phyloP scores from a whole-genome alignment of 2,888 invertebrate genomes.

The Drosophila rellima region DNA sequence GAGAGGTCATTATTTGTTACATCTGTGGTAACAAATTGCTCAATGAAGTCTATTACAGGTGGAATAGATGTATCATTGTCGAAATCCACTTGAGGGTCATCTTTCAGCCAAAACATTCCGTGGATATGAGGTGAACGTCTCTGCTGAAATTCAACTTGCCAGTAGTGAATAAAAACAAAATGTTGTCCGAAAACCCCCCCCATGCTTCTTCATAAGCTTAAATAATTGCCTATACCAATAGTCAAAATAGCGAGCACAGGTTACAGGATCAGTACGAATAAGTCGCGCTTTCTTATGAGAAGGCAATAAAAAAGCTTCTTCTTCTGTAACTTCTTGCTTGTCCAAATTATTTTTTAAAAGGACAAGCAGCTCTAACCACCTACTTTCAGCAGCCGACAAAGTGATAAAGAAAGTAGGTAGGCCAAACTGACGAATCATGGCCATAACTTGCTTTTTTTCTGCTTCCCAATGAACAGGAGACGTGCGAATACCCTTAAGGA shows the following conservation, averaged over 20 bases:
- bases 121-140: conserved; percentile 2
- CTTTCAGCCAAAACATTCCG: background rate
- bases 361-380: background rate
- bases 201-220: background rate
- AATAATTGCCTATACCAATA: background rate
- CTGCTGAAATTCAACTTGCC: conserved; percentile 25
- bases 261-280: background rate
- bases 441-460: conserved; percentile 29
- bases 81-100: conserved; percentile 12
- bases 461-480: conserved; percentile 51
- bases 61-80: background rate
- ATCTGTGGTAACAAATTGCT: background rate
- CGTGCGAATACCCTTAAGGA: conserved; percentile 26
- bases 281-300: background rate
- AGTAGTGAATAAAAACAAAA: conserved; percentile 2
- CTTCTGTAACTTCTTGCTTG: background rate
- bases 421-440: conserved; percentile 3
- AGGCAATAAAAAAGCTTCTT: background rate
- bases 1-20: background rate
- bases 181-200: background rate
- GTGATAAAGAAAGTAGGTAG: conserved; percentile 5
- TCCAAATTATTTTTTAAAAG: background rate
- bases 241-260: background rate
- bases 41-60: conserved; percentile 4
- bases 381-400: conserved; percentile 13